These are phyloP conservation scores for Orchestia grillus DNA, from an alignment of 1,140 invertebrate species.

Conservation along the genomic window DNA sequence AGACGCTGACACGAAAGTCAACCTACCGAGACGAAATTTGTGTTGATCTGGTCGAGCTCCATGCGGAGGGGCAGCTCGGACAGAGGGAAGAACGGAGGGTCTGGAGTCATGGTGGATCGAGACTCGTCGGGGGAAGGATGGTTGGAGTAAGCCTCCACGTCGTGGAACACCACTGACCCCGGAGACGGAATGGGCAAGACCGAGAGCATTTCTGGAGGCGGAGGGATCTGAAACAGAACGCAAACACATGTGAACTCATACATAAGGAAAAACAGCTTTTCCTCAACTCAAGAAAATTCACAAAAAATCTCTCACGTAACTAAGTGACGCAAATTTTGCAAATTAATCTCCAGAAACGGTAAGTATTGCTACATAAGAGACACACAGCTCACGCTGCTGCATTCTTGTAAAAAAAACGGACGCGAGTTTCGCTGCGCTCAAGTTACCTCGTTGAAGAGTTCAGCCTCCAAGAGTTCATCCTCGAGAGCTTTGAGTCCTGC, in stretches of 20 bases:
- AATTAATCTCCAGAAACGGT: too few relatives aligned
- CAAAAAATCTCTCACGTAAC: too few relatives aligned
- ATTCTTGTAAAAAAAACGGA: too few relatives aligned
- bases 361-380: too few relatives aligned
- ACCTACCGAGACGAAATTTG: slow-evolving; percentile 88
- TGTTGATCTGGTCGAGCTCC: slow-evolving; percentile 83
- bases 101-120: slow-evolving; percentile 71
- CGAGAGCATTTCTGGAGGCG: slow-evolving; percentile 79
- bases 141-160: slow-evolving; percentile 76
- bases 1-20: not conserved
- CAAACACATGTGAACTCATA: not conserved
- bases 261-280: not conserved
- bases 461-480: slow-evolving; percentile 78
- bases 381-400: too few relatives aligned
- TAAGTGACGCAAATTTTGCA: too few relatives aligned
- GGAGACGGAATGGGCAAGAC: slow-evolving; percentile 80
- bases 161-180: slow-evolving; percentile 80
- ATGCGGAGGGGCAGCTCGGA: slow-evolving; percentile 80
- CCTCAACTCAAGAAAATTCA: not conserved
- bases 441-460: slow-evolving; percentile 82
- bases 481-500: slow-evolving; percentile 73
- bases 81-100: slow-evolving; percentile 77
- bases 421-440: not conserved
- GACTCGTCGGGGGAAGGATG: slow-evolving; percentile 67
- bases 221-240: slow-evolving; percentile 73